A percentile compares a stretch with the other conserved stretches of the same genome.
Evolutionary conservation across 2,797 vertebrate species (phyloP).

Genomic region (Gadopsis bispinosus): DNA sequence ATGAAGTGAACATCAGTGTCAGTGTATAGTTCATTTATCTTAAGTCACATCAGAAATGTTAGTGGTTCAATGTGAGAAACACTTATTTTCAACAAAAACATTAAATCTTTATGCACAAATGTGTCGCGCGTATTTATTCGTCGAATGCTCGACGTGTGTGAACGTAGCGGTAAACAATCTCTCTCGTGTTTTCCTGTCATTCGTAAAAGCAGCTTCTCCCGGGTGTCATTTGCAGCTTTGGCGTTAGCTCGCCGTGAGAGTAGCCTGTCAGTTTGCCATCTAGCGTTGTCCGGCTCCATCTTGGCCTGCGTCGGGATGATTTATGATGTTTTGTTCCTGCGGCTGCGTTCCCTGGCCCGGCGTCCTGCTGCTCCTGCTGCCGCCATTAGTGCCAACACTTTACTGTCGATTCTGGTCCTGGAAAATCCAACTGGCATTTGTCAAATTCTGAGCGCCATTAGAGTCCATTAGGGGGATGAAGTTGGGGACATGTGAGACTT

Average conservation of each 20-base stretch:
- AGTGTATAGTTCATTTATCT: slow-evolving; percentile 73
- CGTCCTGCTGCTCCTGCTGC: slow-evolving; percentile 26
- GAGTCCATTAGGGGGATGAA: slow-evolving; percentile 68
- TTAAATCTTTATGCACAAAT: slow-evolving; percentile 82
- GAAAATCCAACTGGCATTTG: slow-evolving; percentile 51
- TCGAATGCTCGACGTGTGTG: rapidly evolving
- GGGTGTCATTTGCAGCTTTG: background rate
- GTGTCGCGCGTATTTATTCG: slow-evolving; percentile 37
- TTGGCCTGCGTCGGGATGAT: slow-evolving; percentile 42
- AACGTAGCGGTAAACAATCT: background rate
- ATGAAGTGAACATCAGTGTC: slow-evolving; percentile 70
- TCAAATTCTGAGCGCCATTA: slow-evolving; percentile 61
- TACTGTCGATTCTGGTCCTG: slow-evolving; percentile 52
- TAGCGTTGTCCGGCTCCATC: slow-evolving; percentile 41
- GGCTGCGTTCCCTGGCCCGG: slow-evolving; percentile 34
- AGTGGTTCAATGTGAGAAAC: slow-evolving; percentile 74
- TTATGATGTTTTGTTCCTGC: slow-evolving; percentile 57
- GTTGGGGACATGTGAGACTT: slow-evolving; percentile 38
- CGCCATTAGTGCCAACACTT: slow-evolving; percentile 53
- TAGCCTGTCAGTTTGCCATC: slow-evolving; percentile 12
- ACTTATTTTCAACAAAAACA: slow-evolving; percentile 82
- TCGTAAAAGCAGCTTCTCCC: background rate
- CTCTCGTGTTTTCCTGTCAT: background rate
- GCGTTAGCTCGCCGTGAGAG: slow-evolving; percentile 17
- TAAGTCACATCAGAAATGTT: slow-evolving; percentile 71